Evolutionary conservation across 1,140 invertebrate genomes (phyloP), one percentile per base, ranked within the genome.

Genomic region (Drosophila equinoxialis): DNA sequence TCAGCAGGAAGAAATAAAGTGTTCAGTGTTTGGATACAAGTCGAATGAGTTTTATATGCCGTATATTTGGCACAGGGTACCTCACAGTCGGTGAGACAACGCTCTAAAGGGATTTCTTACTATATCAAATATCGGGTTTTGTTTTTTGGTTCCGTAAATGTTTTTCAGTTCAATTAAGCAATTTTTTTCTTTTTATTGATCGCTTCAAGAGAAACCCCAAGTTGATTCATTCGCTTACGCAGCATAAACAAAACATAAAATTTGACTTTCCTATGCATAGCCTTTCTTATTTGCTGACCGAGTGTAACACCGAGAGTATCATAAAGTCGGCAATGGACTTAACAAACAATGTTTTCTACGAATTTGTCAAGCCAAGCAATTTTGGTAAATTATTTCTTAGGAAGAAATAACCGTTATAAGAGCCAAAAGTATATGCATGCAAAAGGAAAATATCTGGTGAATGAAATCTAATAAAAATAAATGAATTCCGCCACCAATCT

Each of bases 111-210:
- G 23, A 26, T 4, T 26, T 26, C 23, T 26, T 26, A 26, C 23
- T 26, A 30, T 68, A 70, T 86, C 76, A 67, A 83, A 77, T 86
- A 59, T 87, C 76, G 54, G 45, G 65, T 57, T 64, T 67, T 30
- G 67, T 69, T 57, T 64, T 67, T 30, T 64, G 51, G n/a, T 54
- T 59, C 54, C 62, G 58, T 45, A 60, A 61, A 67, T 68, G 73
- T 59, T 61, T 57, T 66, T 69, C 62, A 68, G 41, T 71, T 71
- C 68, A 65, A 71, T 71, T 71, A 74, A 70, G 75, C 72, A 67
- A 45, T 67, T 63, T 54, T 42, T 17, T 54, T 60, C 67, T 63
- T 26, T 26, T 26, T 26, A 4, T 26, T 26, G 26, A 0, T 30
- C 3, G 30, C 30, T 30, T 30, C 30, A 35, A 39, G 69, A 6